Conservation (phyloP, 2,113 vertebrate species). For the Origma solitaria region DNA sequence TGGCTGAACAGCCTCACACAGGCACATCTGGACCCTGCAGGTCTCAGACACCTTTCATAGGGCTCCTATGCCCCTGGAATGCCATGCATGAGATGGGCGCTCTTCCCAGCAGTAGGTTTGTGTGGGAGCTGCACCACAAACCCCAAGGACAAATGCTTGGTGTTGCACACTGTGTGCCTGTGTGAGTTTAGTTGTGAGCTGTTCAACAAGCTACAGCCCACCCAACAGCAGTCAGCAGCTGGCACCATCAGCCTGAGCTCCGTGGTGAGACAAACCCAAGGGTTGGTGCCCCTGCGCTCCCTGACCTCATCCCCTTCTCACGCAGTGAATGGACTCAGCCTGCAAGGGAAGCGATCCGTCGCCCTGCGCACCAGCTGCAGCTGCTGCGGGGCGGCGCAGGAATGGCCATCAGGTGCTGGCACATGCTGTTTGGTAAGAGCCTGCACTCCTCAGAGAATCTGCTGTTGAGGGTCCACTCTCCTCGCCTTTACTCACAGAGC, state of each 20-base stretch:
- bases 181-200: too few species aligned
- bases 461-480: neutral
- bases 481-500: neutral
- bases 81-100: rapidly evolving
- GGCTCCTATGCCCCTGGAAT: neutral
- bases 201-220: neutral
- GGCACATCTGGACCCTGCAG: neutral
- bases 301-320: neutral
- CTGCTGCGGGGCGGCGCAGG: neutral
- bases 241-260: neutral
- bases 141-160: neutral
- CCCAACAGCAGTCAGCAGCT: neutral
- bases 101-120: neutral
- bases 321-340: neutral
- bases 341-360: neutral
- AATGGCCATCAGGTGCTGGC: neutral
- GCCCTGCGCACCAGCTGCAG: neutral
- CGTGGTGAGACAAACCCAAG: neutral
- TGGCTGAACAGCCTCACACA: neutral
- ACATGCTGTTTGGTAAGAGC: neutral
- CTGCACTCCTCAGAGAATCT: neutral
- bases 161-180: neutral
- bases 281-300: neutral
- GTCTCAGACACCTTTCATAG: rapidly evolving
- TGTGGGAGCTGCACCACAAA: neutral